Percentiles rank a stretch among this genome's conserved stretches.
Evolutionary conservation across 2,888 invertebrate genomes (phyloP).

Genomic region (Arctia plantaginis): DNA sequence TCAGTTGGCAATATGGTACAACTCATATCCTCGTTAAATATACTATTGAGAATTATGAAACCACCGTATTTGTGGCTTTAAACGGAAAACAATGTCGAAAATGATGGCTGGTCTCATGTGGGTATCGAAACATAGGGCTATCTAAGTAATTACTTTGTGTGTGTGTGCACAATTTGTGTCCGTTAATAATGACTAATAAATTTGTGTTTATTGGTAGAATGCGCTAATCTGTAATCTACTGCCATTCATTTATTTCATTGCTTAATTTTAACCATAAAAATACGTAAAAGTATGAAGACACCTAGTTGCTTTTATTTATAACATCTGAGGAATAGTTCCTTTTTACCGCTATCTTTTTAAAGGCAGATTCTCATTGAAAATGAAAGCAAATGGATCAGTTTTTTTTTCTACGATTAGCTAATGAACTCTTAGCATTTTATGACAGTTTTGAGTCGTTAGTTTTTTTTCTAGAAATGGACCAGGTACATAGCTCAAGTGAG

Average conservation of each 20-base stretch:
- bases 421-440: too few species aligned
- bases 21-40: background rate
- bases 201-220: background rate
- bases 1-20: background rate
- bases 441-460: too few species aligned
- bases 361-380: background rate
- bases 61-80: background rate
- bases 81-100: background rate
- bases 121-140: background rate
- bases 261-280: background rate
- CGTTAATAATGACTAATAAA: background rate
- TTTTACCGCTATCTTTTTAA: background rate
- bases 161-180: background rate
- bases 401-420: too few species aligned
- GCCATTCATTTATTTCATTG: background rate
- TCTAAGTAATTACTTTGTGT: background rate
- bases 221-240: background rate
- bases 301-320: background rate
- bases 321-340: background rate
- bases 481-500: too few species aligned
- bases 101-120: background rate
- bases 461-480: background rate
- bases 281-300: background rate
- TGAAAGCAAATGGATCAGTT: too few species aligned
- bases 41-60: background rate